A percentile compares a stretch with the other conserved stretches of the same genome.
Conservation (phyloP, 2,113 vertebrate species). For the Shinisaurus crocodilurus region DNA sequence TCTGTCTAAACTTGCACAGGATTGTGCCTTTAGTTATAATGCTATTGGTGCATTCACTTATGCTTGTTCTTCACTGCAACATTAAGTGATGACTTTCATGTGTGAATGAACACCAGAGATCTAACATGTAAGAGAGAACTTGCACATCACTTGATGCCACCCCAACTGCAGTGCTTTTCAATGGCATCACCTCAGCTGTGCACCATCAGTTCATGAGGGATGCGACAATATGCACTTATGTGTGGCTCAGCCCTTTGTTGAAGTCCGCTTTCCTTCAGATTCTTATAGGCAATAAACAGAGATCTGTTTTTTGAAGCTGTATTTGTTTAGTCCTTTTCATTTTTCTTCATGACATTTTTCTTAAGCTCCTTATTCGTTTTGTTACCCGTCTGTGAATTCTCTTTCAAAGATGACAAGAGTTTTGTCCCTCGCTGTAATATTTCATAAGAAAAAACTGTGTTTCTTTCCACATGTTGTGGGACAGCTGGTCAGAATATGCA, state of each 20-base stretch:
- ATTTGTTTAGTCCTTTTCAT: not conserved
- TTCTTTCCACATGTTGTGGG: fast-evolving
- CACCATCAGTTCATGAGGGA: not conserved
- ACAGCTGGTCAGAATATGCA: not conserved
- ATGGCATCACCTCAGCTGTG: not conserved
- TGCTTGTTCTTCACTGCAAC: not conserved
- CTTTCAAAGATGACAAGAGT: not conserved
- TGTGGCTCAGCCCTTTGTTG: not conserved
- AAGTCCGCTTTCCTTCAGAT: fast-evolving
- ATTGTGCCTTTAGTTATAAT: no score
- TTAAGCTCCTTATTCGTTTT: constrained; percentile 8
- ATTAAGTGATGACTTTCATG: not conserved
- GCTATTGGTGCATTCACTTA: not conserved
- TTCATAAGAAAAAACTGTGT: constrained; percentile 7
- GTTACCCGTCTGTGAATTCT: not conserved
- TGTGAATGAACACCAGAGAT: not conserved
- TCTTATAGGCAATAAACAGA: not conserved
- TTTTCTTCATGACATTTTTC: not conserved
- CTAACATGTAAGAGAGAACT: not conserved
- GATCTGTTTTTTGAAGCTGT: not conserved
- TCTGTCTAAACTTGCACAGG: no score
- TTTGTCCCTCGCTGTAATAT: not conserved
- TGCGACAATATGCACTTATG: not conserved
- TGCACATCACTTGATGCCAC: not conserved
- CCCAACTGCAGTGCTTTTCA: not conserved